Evolutionary conservation across 2,888 invertebrate genomes (phyloP).

Genomic region (Machimus rusticus): DNA sequence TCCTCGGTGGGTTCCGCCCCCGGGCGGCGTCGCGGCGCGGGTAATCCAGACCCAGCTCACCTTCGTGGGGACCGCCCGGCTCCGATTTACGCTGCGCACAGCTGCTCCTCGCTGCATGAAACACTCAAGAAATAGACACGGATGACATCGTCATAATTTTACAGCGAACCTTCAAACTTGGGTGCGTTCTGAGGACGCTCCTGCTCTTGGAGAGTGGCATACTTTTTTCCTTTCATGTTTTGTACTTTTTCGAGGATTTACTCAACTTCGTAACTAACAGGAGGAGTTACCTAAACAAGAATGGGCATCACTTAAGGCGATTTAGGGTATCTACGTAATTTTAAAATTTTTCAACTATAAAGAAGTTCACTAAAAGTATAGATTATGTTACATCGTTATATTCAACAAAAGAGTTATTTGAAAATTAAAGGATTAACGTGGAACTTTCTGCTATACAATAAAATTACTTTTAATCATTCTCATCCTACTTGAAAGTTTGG

Average conservation of each 20-base stretch:
- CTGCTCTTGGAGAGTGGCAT: neutral
- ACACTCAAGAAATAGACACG: neutral
- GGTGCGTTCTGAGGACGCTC: neutral
- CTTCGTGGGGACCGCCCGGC: neutral
- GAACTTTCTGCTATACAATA: too few species aligned
- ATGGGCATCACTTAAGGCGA: neutral
- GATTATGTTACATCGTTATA: too few species aligned
- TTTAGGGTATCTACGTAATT: neutral
- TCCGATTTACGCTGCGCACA: neutral
- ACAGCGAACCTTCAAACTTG: constrained; percentile 3
- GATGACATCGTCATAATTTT: neutral
- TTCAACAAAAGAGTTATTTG: too few species aligned
- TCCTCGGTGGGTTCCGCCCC: neutral
- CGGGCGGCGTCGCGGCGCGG: neutral
- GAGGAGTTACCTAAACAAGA: neutral
- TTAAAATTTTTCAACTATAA: neutral
- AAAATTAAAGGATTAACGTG: too few species aligned
- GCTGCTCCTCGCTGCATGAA: neutral
- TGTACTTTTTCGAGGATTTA: neutral
- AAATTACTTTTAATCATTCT: too few species aligned
- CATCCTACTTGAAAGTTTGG: too few species aligned
- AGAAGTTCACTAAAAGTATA: too few species aligned
- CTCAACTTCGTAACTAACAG: neutral
- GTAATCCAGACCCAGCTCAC: neutral
- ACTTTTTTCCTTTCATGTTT: neutral